Conservation (phyloP, 2,888 invertebrate genomes). For the Augochlorella aurata region DNA sequence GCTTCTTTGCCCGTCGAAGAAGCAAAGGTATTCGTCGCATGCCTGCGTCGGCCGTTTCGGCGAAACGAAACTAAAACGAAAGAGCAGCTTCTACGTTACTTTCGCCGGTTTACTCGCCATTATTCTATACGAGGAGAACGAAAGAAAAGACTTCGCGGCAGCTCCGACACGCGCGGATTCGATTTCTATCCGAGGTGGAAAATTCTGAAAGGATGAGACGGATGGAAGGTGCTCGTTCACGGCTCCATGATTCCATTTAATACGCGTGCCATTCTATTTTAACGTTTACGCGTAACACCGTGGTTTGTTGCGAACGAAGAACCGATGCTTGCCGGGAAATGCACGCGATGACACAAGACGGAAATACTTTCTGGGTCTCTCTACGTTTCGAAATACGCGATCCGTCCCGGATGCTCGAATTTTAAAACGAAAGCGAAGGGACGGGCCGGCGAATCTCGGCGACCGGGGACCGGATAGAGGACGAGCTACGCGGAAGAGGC, state of each 20-base stretch:
- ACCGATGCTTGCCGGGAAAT: constrained; percentile 56
- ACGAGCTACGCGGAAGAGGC: no score
- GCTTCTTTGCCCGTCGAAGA: no score
- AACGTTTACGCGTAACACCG: constrained; percentile 69
- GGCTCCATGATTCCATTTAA: constrained; percentile 72
- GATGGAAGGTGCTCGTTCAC: constrained; percentile 21
- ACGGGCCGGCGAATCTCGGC: not conserved
- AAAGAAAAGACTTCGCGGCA: no score
- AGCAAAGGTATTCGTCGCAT: no score
- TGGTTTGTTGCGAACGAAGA: constrained; percentile 38
- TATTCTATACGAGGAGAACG: no score
- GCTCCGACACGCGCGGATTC: no score
- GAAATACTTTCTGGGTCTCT: constrained; percentile 65
- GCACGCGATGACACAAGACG: constrained; percentile 75
- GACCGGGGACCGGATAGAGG: no score
- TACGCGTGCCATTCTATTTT: constrained; percentile 77
- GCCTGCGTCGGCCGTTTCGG: no score
- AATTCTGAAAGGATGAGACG: not conserved
- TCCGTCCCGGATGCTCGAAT: not conserved
- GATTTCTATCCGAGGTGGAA: no score
- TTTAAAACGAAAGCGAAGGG: constrained; percentile 10
- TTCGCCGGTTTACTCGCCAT: no score
- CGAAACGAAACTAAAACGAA: no score
- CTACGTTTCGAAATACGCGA: constrained; percentile 3
- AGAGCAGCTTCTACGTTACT: no score